Base-by-base conservation (phyloP, 2,113 vertebrate species). In the Varanus komodoensis region DNA sequence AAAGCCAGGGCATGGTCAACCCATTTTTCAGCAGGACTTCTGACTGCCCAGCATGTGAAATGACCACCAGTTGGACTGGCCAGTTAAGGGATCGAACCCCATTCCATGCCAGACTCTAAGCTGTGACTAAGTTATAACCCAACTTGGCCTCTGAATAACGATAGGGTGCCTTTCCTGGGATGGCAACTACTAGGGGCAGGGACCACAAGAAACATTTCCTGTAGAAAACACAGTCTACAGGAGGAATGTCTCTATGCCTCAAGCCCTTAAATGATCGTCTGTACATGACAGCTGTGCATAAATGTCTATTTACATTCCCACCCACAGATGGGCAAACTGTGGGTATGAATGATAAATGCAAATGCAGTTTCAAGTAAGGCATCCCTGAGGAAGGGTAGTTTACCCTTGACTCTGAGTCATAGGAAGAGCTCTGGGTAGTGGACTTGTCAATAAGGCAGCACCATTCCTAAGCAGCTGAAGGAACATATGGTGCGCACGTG, bases 391-490 rank as follows among this genome's bases (percentile, higher is more conserved):
- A 67, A 34, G 25, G 11, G 0, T 64, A 5, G 15, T 17, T 3
- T 5, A 12, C 23, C 27, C 12, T 4, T 27, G 32, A 25, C 23
- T 0, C 0, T 1, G 52, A 27, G 38, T 8, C 64, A 38, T 23
- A 54, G 44, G 75, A 68, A 77, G 9, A 68, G 57, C 3, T 4
- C 9, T 15, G 32, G 1, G 8, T 25, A 64, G 12, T 8, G 25
- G 78, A 34, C 12, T 15, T 48, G 29, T 17, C 87, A 64, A 21
- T 57, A 12, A 77, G 73, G 4, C 29, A 23, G 50, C 4, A 17
- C 38, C n/a, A 34, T 69, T 32, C 75, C 27, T 1, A 17, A 27
- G 78, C 54, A n/a, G 38, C 8, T 74, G 78, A 17, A 89, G n/a
- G 79, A 61, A 89, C 34, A 71, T 8, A 44, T 6, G 48, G 14